Conservation (phyloP, 2,113 vertebrate genomes). For the Brachypodius melanocephalos region DNA sequence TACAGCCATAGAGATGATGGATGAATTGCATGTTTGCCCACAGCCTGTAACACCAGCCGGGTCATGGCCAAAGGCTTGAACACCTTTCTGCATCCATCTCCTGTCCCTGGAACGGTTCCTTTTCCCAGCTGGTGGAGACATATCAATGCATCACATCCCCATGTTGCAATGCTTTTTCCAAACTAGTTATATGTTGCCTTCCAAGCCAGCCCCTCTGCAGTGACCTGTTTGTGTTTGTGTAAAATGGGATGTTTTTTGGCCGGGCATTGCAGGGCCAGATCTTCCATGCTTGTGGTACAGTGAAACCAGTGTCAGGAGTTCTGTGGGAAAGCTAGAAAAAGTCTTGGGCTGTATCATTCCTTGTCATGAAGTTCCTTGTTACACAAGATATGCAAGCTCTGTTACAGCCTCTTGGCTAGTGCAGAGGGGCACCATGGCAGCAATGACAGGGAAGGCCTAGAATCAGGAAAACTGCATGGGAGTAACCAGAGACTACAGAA, state of each 20-base stretch:
- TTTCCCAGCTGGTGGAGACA: neutral
- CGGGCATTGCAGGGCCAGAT: neutral
- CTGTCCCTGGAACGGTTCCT: neutral
- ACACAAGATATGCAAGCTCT: neutral
- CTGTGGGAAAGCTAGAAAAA: neutral
- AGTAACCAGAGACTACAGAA: neutral
- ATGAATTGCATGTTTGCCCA: neutral
- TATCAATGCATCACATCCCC: neutral
- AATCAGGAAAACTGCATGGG: neutral
- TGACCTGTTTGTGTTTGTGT: rapidly evolving
- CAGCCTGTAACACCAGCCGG: neutral
- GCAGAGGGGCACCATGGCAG: neutral
- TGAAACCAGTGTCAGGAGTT: neutral
- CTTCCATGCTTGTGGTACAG: neutral
- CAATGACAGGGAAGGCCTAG: neutral
- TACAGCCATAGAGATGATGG: neutral
- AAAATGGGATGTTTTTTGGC: neutral
- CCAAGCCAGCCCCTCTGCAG: neutral
- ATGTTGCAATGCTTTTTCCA: neutral
- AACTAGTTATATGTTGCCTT: neutral
- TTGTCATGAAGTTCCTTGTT: neutral
- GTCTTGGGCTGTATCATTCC: neutral
- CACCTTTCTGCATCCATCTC: neutral
- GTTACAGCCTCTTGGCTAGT: neutral
- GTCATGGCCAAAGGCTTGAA: neutral